These are phyloP conservation scores for Drosophila parvula DNA, from an alignment of 1,140 invertebrate species.

Conservation along the genomic window DNA sequence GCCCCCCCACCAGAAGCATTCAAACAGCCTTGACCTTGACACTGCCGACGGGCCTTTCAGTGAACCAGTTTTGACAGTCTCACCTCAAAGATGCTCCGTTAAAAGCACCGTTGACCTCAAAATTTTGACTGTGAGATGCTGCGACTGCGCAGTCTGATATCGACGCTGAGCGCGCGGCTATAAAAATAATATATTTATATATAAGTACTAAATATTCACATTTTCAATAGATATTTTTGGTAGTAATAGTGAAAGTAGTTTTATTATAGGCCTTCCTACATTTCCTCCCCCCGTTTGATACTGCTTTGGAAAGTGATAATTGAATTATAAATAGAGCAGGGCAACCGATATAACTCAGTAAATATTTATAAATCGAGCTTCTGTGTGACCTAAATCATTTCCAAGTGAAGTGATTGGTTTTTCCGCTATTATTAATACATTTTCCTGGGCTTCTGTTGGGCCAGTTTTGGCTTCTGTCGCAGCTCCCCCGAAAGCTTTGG, in stretches of 20 bases:
- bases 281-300: too few relatives aligned
- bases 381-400: background rate
- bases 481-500: slow-evolving; percentile 3
- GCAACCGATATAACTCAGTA: background rate
- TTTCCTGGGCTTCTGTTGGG: slow-evolving; percentile 1
- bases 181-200: background rate
- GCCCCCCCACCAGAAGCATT: background rate
- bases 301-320: background rate
- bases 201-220: background rate
- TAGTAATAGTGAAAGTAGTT: background rate
- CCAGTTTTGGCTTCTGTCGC: slow-evolving; percentile 10
- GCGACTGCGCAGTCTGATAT: slow-evolving; percentile 16
- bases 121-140: slow-evolving; percentile 21
- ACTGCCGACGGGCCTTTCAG: slow-evolving; percentile 43
- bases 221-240: too few relatives aligned
- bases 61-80: slow-evolving; percentile 31
- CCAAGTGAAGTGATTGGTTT: background rate
- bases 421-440: background rate
- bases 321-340: background rate
- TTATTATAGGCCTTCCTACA: background rate
- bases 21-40: slow-evolving; percentile 60
- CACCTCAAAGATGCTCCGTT: slow-evolving; percentile 50
- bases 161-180: background rate
- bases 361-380: background rate
- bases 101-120: slow-evolving; percentile 76